Evolutionary conservation across 1,140 invertebrate genomes (phyloP).

Genomic region (Drosophila persimilis): DNA sequence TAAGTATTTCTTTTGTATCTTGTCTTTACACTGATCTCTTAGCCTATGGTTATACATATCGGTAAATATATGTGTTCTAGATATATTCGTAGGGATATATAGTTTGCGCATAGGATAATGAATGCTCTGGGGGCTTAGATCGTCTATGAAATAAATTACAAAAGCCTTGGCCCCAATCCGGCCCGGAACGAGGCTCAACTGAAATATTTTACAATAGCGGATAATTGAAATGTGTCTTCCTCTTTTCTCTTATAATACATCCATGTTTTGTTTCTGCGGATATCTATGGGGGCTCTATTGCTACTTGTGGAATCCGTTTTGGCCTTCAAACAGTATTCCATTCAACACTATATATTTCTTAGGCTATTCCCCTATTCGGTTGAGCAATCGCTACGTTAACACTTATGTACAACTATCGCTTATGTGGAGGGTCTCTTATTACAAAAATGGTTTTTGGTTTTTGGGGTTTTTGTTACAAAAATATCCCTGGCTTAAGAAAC

Average conservation of each 20-base stretch:
- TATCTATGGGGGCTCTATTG: conserved; percentile 25
- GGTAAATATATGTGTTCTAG: conserved; percentile 17
- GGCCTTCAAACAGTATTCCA: conserved; percentile 66
- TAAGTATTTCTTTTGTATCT: conserved; percentile 58
- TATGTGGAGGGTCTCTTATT: conserved; percentile 54
- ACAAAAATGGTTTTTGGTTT: conserved; percentile 13
- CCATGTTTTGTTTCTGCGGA: conserved; percentile 21
- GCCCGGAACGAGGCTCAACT: conserved; percentile 25
- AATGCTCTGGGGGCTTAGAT: conserved; percentile 48
- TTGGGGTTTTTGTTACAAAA: conserved; percentile 48
- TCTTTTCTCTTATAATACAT: conserved; percentile 45
- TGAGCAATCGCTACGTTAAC: conserved; percentile 64
- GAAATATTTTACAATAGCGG: conserved; percentile 70
- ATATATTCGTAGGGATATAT: conserved; percentile 12
- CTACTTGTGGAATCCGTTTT: conserved; percentile 26
- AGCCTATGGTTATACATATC: conserved; percentile 34
- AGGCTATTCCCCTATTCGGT: conserved; percentile 7
- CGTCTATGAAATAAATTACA: conserved; percentile 78
- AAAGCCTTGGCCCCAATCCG: conserved; percentile 53
- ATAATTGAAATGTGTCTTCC: conserved; percentile 7
- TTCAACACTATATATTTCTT: conserved; percentile 46
- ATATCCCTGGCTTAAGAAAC: conserved; percentile 47
- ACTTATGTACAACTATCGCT: conserved; percentile 64
- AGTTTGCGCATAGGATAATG: conserved; percentile 40
- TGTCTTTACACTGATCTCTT: conserved; percentile 69